Evolutionary conservation across 2,888 invertebrate species (phyloP), one percentile per base, ranked within the genome.

Genomic region (Diploptera punctata): DNA sequence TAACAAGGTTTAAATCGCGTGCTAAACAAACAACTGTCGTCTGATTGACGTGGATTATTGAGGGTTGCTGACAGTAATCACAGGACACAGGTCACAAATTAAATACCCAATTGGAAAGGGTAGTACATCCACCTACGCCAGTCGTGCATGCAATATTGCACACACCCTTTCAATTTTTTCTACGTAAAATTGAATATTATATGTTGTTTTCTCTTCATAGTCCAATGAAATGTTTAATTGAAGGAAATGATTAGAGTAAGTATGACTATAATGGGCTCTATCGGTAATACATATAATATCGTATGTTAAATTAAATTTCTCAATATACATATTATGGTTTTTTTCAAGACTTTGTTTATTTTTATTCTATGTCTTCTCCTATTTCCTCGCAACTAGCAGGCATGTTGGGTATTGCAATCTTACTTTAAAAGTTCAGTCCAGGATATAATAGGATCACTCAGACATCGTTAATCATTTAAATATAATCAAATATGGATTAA

Each of bases 21-120:
- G 52, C 52, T 52, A 52, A 24, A 24, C 62, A 62, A 21, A 62
- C 62, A 62, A 62, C 62, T 62, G 62, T 21, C 62, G 21, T 43
- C 13, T 33, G 62, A 62, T 62, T 62, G 38, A 62, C 43, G 62
- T n/a, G n/a, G 21, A 16, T 4, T 54, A 54, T 54, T 54, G 54
- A 54, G 54, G 54, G 43, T 33, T 62, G 62, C 24, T 62, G 62
- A 62, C 62, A 62, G 62, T 62, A 60, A 31, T 26, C 60, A 62
- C 54, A 54, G 54, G 54, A 54, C 54, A 24, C 19, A 24, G 54
- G 38, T 62, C 62, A 43, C 43, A 62, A 62, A 62, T 62, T 62
- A 62, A 62, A 62, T 33, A 62, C 38, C 24, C 21, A 5, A 33
- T 31, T 7, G 61, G 61, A 19, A 21, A 33, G 18, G 38, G 19